These are phyloP conservation scores for Cryptotermes secundus DNA, from an alignment of 1,140 invertebrate genomes.

Conservation along the genomic window DNA sequence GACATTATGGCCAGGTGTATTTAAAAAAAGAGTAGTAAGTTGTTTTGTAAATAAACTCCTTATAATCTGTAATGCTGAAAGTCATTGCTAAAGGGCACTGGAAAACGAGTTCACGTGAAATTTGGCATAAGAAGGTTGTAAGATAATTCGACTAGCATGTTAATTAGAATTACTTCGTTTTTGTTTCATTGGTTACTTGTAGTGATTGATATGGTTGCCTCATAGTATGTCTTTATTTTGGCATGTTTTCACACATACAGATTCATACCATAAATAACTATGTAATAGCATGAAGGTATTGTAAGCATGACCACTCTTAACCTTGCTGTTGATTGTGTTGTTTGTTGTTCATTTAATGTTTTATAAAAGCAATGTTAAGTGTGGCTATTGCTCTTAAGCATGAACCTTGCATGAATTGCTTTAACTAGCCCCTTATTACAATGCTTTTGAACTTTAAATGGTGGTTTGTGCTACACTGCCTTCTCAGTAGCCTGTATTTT, in stretches of 20 bases:
- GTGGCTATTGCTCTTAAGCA: not conserved
- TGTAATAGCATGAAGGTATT: conserved; percentile 4
- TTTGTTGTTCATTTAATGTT: not conserved
- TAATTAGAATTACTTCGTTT: not conserved
- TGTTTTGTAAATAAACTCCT: not conserved
- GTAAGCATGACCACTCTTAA: conserved; percentile 9
- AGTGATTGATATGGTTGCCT: not conserved
- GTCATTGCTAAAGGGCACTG: not conserved
- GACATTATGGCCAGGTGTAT: conserved; percentile 27
- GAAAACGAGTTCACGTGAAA: not conserved
- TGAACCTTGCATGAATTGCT: conserved; percentile 1
- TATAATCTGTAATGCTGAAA: not conserved
- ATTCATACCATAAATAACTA: not conserved
- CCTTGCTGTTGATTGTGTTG: not conserved
- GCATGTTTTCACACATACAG: conserved; percentile 1
- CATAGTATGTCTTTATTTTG: not conserved
- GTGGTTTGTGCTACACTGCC: conserved; percentile 8
- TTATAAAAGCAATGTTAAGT: not conserved
- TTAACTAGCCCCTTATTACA: not conserved
- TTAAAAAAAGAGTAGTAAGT: not conserved
- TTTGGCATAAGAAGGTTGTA: not conserved
- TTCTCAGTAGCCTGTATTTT: conserved; percentile 8
- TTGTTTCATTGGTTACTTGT: conserved; percentile 1
- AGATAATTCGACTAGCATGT: not conserved
- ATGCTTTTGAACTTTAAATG: not conserved